Conservation (phyloP, 2,797 vertebrate species). For the Semaprochilodus insignis region DNA sequence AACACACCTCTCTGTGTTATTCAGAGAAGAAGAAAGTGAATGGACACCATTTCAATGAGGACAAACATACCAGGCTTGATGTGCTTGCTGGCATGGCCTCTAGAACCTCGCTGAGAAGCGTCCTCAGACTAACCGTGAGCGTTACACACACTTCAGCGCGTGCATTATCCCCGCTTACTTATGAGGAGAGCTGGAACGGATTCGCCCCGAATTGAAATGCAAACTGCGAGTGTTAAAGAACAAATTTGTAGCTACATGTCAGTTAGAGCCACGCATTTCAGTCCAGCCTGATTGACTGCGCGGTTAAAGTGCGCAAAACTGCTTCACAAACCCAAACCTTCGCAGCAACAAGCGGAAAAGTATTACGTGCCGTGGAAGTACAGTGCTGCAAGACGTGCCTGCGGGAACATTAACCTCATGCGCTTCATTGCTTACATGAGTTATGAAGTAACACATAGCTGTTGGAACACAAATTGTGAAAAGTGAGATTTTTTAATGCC, state of each 20-base stretch:
- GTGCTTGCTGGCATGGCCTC: conserved; percentile 54
- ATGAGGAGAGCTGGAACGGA: conserved; percentile 12
- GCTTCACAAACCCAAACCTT: conserved; percentile 7
- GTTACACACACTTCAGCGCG: conserved; percentile 32
- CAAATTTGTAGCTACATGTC: conserved; percentile 8
- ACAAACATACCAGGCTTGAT: conserved; percentile 52
- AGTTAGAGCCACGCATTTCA: background rate
- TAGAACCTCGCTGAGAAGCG: conserved; percentile 31
- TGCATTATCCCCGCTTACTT: conserved; percentile 19
- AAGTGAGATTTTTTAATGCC: background rate
- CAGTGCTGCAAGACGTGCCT: background rate
- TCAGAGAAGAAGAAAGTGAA: conserved; percentile 19
- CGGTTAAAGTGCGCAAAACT: conserved; percentile 15
- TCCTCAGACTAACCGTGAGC: conserved; percentile 32
- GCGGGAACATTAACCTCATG: conserved; percentile 9
- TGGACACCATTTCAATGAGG: conserved; percentile 41
- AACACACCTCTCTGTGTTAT: conserved; percentile 24
- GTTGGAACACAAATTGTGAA: background rate
- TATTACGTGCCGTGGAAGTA: conserved; percentile 20
- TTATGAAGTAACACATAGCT: conserved; percentile 26
- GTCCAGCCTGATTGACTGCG: conserved; percentile 5
- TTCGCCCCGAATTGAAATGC: conserved; percentile 33
- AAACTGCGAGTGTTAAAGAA: conserved; percentile 36
- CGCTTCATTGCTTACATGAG: background rate
- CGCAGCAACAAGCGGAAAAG: conserved; percentile 6